Percentiles rank a stretch among this genome's conserved stretches.
These are phyloP conservation scores for Drosophila sproati DNA, from an alignment of 1,140 invertebrate species.

Conservation along the genomic window DNA sequence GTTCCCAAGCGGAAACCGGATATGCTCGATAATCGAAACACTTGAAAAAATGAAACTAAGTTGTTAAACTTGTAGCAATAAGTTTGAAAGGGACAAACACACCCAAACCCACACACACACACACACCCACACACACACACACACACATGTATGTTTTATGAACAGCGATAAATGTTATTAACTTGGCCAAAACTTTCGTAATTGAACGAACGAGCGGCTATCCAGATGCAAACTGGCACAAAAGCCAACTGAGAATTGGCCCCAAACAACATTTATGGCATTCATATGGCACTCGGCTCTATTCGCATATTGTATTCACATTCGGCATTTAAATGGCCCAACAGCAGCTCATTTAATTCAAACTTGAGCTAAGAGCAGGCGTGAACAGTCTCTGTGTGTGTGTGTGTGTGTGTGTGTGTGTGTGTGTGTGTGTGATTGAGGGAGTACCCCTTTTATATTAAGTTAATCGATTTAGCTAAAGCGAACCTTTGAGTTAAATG, in stretches of 20 bases:
- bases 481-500: not conserved
- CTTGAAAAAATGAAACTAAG: constrained; percentile 32
- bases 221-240: constrained; percentile 51
- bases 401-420: too few species aligned
- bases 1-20: constrained; percentile 51
- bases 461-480: not conserved
- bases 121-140: constrained; percentile 7
- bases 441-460: not conserved
- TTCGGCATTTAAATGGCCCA: not conserved
- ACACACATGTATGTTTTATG: constrained; percentile 59
- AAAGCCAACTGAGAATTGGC: constrained; percentile 56
- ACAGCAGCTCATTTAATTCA: not conserved
- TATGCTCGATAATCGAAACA: constrained; percentile 31
- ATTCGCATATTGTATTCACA: not conserved
- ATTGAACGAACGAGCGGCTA: constrained; percentile 59
- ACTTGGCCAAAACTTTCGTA: constrained; percentile 74
- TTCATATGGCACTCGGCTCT: constrained; percentile 27
- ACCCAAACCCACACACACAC: constrained; percentile 11
- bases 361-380: not conserved
- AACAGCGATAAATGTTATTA: constrained; percentile 76
- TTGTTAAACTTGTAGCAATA: constrained; percentile 76
- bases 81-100: constrained; percentile 50
- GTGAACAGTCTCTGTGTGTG: not conserved
- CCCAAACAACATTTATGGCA: constrained; percentile 5
- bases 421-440: not conserved